Evolutionary conservation across 2,797 vertebrate species (phyloP), one percentile per base, ranked within the genome.

Genomic region (Carapus acus): DNA sequence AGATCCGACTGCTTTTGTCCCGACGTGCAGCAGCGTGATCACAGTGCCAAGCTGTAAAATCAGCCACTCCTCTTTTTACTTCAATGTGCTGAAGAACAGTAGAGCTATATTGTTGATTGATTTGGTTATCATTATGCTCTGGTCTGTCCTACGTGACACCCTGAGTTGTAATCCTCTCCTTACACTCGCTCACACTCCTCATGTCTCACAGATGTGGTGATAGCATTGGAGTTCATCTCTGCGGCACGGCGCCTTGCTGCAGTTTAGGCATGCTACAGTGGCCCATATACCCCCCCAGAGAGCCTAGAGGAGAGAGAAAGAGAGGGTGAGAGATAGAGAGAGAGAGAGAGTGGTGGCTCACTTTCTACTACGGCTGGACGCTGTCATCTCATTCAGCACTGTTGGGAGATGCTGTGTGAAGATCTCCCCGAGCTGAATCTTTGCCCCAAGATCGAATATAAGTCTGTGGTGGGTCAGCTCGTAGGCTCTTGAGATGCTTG

Each of bases 241-340:
- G 80, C 74, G 82, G 75, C 58, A 81, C 74, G 79, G 78, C 81
- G 79, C 71, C 71, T 74, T 72, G 54, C 80, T 82, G 82, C 80
- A 82, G 81, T 83, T 83, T 77, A 84, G 80, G 59, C 64, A 83
- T 65, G 78, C 71, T 83, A 77, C 70, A 79, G 75, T 84, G 80
- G 47, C 78, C 83, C 77, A 73, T 60, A 65, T 80, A 73, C 29
- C 62, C 67, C 74, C 63, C 61, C 22, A 27, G 19, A 34, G 33
- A 6, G 4, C n/a, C n/a, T n/a, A 41, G 43, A 56, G 40, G 18
- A 27, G 4, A 3, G 66, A 73, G 73, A 58, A 67, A 55, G 27
- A 41, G 43, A 56, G 40, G 34, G 36, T 11, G 49, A 42, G 57
- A 29, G 49, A 23, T 47, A 47, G 36, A 14, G 49, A 42, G 57